A percentile compares a stretch with the other conserved stretches of the same genome.
phyloP scores from a whole-genome alignment of 2,888 invertebrate genomes.

The Sylvicola cinctus region DNA sequence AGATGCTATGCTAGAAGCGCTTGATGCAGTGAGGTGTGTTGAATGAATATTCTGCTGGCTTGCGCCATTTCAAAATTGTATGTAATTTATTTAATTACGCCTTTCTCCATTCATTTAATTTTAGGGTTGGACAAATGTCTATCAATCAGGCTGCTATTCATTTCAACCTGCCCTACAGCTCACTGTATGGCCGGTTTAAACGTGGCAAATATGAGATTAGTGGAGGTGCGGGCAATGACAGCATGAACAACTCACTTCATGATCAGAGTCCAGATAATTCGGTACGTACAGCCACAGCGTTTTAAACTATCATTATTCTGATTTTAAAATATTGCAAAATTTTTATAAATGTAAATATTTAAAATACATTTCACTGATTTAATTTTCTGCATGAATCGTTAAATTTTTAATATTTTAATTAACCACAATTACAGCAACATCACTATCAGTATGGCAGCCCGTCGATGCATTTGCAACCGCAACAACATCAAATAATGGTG shows the following conservation, averaged over 20 bases:
- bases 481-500: too few species aligned
- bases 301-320: too few species aligned
- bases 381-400: too few species aligned
- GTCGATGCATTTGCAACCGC: too few species aligned
- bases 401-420: too few species aligned
- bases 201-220: conserved; percentile 56
- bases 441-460: too few species aligned
- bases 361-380: too few species aligned
- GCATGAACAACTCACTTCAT: conserved; percentile 13
- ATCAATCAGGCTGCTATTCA: conserved; percentile 86
- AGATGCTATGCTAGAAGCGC: conserved; percentile 76
- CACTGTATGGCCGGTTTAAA: conserved; percentile 73
- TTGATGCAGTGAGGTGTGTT: conserved; percentile 64
- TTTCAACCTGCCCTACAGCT: conserved; percentile 77
- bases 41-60: conserved; percentile 2
- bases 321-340: too few species aligned
- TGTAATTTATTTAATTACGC: too few species aligned
- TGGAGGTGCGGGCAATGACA: conserved; percentile 7
- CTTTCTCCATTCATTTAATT: conserved; percentile 8
- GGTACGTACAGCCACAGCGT: conserved; percentile 16
- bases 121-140: conserved; percentile 75
- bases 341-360: too few species aligned
- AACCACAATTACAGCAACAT: too few species aligned
- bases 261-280: conserved; percentile 27
- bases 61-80: background rate